Evolutionary conservation across 2,888 invertebrate genomes (phyloP), one percentile per base, ranked within the genome.

Genomic region (Acleris cristana): DNA sequence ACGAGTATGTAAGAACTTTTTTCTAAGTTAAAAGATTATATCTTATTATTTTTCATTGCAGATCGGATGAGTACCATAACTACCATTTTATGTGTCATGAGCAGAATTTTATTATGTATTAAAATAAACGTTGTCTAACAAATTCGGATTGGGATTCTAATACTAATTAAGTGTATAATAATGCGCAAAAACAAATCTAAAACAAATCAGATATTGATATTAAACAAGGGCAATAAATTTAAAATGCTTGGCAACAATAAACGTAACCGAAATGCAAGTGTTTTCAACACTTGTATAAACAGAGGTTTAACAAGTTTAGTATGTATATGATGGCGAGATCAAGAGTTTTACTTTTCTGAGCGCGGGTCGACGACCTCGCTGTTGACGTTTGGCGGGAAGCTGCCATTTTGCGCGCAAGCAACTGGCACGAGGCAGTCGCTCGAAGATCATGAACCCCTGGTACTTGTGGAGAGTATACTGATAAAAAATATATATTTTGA

Each of bases 311-410:
- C 51, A 54, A 54, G 64, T 48, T 66, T 51, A 51, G 44, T 61
- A 45, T 53, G 69, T 56, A 56, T 51, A 61, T 66, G 55, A 66
- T 55, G 53, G 40, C 57, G 45, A 66, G 66, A 82, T 79, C 79
- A 86, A 83, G 61, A 66, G 83, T 90, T 89, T 90, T 90, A 90
- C 89, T 90, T 90, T 90, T 90, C 88, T 86, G 69, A 70, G 56
- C 70, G 52, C 71, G 71, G 77, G 73, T 73, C 77, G 71, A 69
- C 69, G 76, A 78, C 72, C 77, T 68, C 71, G 65, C 40, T 51
- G 59, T 57, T 52, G 59, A 64, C 75, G 77, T 82, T 83, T 80
- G 82, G 82, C 79, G 81, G 77, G 79, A 81, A 79, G 77, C 76
- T 76, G 75, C 74, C 76, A 76, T 79, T 80, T 81, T 63, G 34